A percentile compares a stretch with the other conserved stretches of the same genome.
phyloP scores from a whole-genome alignment of 2,113 vertebrate species.

The Bubalus kerabau region DNA sequence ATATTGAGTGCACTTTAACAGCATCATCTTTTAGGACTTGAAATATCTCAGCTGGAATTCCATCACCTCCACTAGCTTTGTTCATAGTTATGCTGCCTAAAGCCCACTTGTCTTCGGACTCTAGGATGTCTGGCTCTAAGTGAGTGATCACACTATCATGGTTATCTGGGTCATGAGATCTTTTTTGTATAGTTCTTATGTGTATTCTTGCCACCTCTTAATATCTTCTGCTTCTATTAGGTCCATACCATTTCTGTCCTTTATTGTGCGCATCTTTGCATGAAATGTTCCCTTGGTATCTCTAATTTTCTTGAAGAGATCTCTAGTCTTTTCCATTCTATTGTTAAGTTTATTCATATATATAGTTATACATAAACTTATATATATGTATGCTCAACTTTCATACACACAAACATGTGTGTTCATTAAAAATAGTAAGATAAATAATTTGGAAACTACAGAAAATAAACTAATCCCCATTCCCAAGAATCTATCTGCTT shows the following conservation, averaged over 20 bases:
- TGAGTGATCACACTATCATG: background rate
- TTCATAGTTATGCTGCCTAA: background rate
- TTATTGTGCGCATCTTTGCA: background rate
- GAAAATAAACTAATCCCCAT: background rate
- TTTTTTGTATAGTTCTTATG: background rate
- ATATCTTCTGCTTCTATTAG: background rate
- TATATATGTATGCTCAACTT: background rate
- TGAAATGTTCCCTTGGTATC: background rate
- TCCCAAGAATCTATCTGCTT: background rate
- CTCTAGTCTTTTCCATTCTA: background rate
- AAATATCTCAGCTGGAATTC: background rate
- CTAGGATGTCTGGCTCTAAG: background rate
- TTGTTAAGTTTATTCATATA: background rate
- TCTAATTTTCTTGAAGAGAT: background rate
- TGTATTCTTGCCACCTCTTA: background rate
- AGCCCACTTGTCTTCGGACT: background rate
- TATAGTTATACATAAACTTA: background rate
- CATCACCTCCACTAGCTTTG: background rate
- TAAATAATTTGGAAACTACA: background rate
- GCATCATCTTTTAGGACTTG: background rate
- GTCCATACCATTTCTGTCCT: background rate
- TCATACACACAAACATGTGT: background rate
- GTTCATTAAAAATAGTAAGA: background rate
- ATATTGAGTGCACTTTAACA: background rate
- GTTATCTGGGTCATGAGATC: background rate